Percentiles rank a stretch among this genome's conserved stretches.
These are phyloP conservation scores for Hepsetus odoe DNA, from an alignment of 2,113 vertebrate genomes.

Conservation along the genomic window DNA sequence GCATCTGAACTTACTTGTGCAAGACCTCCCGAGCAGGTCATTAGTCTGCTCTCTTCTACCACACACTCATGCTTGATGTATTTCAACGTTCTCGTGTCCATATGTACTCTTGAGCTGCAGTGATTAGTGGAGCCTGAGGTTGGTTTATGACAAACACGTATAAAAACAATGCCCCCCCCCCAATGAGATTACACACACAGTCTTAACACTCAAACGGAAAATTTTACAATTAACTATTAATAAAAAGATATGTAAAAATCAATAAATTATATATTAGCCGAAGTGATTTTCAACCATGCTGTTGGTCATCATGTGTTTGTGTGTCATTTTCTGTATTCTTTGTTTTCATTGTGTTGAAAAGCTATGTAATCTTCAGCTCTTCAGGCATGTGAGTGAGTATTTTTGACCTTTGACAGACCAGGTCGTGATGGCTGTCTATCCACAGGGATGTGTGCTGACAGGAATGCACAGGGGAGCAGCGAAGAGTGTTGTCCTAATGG, in stretches of 20 bases:
- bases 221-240: too few species aligned
- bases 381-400: neutral
- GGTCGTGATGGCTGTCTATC: slow-evolving; percentile 28
- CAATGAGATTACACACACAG: too few species aligned
- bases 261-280: too few species aligned
- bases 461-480: slow-evolving; percentile 39
- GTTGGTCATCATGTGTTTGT: too few species aligned
- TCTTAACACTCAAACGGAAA: too few species aligned
- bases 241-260: too few species aligned
- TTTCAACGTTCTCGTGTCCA: neutral
- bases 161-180: too few species aligned
- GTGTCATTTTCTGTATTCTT: neutral
- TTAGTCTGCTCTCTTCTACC: neutral
- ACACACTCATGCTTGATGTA: neutral
- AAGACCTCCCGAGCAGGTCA: neutral
- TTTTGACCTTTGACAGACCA: slow-evolving; percentile 35
- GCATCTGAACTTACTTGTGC: neutral
- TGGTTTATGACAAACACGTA: too few species aligned
- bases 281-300: too few species aligned
- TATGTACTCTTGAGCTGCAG: neutral
- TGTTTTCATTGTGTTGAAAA: neutral
- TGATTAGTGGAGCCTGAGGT: neutral
- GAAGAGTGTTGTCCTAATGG: slow-evolving; percentile 28
- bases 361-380: slow-evolving; percentile 39
- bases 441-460: slow-evolving; percentile 39